Conservation (phyloP, 1,140 invertebrate genomes). For the Hyles euphorbiae region DNA sequence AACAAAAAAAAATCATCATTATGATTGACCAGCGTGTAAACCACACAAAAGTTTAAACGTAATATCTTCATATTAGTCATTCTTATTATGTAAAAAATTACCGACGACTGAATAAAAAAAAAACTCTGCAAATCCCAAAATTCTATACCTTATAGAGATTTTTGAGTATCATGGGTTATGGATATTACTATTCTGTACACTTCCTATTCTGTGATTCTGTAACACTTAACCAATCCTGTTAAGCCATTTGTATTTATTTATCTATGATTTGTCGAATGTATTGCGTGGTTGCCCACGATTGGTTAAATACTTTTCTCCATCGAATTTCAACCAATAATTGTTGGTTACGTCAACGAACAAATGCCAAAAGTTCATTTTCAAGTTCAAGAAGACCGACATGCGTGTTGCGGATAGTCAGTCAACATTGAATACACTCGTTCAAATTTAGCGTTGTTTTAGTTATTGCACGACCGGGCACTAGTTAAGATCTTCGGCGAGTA, state of each 20-base stretch:
- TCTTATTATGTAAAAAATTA: no score
- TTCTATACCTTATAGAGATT: no score
- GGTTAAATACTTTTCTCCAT: slow-evolving; percentile 2
- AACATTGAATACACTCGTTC: neutral
- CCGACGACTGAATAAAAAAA: no score
- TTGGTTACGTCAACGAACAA: no score
- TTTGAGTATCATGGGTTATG: no score
- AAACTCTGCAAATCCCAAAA: no score
- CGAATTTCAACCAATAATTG: slow-evolving; percentile 10
- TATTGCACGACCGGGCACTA: neutral
- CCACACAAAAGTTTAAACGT: no score
- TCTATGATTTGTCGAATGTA: slow-evolving; percentile 31
- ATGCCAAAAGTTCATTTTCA: slow-evolving; percentile 5
- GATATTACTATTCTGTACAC: no score
- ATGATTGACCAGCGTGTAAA: no score
- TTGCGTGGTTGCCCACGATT: slow-evolving; percentile 35
- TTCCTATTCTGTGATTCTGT: no score
- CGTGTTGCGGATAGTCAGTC: slow-evolving; percentile 4
- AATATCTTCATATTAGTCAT: no score
- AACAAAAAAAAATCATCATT: no score
- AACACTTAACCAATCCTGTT: slow-evolving; percentile 31
- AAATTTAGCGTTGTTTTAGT: neutral
- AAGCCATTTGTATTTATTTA: slow-evolving; percentile 40
- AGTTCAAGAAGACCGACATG: neutral
- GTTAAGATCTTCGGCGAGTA: neutral